Conservation (phyloP, 1,140 invertebrate genomes). For the Dinoponera quadriceps region DNA sequence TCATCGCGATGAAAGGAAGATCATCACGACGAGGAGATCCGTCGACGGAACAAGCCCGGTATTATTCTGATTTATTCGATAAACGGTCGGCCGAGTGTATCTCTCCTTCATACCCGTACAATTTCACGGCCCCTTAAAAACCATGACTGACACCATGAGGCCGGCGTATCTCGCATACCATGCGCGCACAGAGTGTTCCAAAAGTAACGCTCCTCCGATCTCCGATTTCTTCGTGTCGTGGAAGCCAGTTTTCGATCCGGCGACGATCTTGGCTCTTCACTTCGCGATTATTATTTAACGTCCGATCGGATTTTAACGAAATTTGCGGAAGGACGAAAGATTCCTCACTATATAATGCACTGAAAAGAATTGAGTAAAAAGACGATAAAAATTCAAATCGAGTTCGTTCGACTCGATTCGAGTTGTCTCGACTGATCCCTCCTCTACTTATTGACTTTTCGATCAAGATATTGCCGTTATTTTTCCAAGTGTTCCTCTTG, state of each 20-base stretch:
- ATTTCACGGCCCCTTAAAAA: constrained; percentile 14
- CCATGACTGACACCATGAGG: background rate
- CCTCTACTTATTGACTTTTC: background rate
- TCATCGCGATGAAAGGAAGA: constrained; percentile 53
- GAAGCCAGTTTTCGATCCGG: no score
- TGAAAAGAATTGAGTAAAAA: no score
- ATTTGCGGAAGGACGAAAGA: no score
- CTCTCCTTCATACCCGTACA: background rate
- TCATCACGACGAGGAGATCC: constrained; percentile 47
- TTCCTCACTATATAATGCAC: no score
- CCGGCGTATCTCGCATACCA: background rate
- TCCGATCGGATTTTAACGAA: no score
- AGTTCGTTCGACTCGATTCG: no score
- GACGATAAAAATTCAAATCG: no score
- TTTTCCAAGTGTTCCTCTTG: background rate
- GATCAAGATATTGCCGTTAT: background rate
- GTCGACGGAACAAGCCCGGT: constrained; percentile 27
- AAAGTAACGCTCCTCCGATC: background rate
- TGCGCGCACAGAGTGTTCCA: background rate
- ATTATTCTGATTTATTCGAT: constrained; percentile 63
- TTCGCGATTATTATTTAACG: no score
- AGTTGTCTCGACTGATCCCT: background rate
- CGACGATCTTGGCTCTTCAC: no score
- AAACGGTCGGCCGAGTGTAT: constrained; percentile 8
- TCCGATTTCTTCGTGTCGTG: no score